Conservation (phyloP, 2,888 invertebrate species). For the Mesochorus sp. region DNA sequence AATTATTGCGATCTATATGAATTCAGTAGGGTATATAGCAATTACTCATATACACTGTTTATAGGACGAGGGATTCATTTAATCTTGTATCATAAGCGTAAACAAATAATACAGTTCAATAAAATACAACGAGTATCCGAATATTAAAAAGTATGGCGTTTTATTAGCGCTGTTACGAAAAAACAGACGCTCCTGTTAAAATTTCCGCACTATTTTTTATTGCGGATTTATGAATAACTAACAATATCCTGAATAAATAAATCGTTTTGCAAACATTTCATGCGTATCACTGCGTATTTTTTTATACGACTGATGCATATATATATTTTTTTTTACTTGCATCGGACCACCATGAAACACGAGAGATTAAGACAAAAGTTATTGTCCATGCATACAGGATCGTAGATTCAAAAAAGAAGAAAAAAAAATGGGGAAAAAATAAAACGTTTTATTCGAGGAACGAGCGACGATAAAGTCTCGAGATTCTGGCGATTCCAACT, state of each 20-base stretch:
- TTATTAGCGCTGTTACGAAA: no score
- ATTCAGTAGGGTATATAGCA: background rate
- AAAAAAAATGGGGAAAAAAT: no score
- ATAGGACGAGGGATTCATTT: conserved; percentile 6
- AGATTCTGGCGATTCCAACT: conserved; percentile 2
- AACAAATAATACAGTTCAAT: conserved; percentile 16
- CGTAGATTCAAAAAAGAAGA: no score
- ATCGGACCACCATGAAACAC: background rate
- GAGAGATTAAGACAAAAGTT: conserved; percentile 2
- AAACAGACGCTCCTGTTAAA: no score
- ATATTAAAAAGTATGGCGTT: no score
- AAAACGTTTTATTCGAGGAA: background rate
- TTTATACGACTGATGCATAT: background rate
- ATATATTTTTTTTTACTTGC: background rate
- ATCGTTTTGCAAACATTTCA: no score
- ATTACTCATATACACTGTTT: conserved; percentile 25
- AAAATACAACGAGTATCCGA: no score
- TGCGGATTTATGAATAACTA: no score
- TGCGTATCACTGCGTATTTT: no score
- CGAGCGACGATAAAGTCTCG: background rate
- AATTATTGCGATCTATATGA: conserved; percentile 10
- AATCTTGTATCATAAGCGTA: background rate
- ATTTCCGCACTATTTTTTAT: no score
- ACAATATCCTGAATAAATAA: no score
- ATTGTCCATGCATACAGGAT: no score